These are phyloP conservation scores for Philopotamus ludificatus DNA, from an alignment of 1,140 invertebrate species.

Conservation along the genomic window DNA sequence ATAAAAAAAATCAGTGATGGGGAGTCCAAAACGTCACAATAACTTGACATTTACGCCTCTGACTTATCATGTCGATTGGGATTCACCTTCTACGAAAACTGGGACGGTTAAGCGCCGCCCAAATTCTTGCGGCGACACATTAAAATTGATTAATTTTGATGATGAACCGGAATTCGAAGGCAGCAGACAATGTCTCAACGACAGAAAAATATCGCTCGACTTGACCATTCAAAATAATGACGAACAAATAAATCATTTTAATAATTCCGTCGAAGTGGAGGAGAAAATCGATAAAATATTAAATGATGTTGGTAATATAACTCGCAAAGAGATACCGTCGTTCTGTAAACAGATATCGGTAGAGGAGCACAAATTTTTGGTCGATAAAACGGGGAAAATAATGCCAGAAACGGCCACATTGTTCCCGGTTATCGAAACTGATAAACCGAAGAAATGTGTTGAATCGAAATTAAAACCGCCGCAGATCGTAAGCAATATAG, in stretches of 20 bases:
- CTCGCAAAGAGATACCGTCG: background rate
- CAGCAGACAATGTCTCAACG: background rate
- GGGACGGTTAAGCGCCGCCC: slow-evolving; percentile 65
- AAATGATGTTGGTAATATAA: background rate
- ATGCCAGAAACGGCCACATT: slow-evolving; percentile 36
- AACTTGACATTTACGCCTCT: slow-evolving; percentile 47
- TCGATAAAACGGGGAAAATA: slow-evolving; percentile 38
- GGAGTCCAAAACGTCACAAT: slow-evolving; percentile 52
- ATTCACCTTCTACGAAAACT: slow-evolving; percentile 65
- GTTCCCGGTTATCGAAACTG: no score
- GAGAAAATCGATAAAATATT: background rate
- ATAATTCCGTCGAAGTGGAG: background rate
- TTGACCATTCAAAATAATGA: background rate
- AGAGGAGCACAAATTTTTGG: slow-evolving; percentile 37
- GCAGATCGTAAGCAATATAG: background rate
- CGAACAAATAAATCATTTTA: slow-evolving; percentile 43
- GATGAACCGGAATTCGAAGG: slow-evolving; percentile 1
- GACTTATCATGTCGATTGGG: slow-evolving; percentile 61
- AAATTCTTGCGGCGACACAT: slow-evolving; percentile 51
- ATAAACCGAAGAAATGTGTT: no score
- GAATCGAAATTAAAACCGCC: no score
- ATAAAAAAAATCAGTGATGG: slow-evolving; percentile 55
- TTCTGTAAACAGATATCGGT: slow-evolving; percentile 34
- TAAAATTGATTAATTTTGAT: slow-evolving; percentile 1
- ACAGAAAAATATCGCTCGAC: slow-evolving; percentile 36